Conservation (phyloP, 1,140 invertebrate species). For the Harlomillsia oculata region DNA sequence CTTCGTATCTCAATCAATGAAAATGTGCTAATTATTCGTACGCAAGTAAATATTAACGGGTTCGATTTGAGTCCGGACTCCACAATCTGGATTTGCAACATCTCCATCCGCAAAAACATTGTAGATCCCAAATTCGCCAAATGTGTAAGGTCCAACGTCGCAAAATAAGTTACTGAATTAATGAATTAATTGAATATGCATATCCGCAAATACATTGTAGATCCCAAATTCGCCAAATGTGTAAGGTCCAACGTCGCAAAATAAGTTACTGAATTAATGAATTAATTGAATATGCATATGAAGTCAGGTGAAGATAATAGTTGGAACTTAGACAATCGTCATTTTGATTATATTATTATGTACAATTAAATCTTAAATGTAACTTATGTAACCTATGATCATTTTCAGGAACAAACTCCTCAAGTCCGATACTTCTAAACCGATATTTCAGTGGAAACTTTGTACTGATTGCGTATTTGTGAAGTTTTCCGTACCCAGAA, state of each 20-base stretch:
- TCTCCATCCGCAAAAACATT: neutral
- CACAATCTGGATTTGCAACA: neutral
- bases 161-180: conserved; percentile 16
- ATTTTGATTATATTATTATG: too few relatives aligned
- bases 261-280: neutral
- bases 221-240: conserved; percentile 31
- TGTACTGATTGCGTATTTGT: neutral
- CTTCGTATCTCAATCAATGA: too few relatives aligned
- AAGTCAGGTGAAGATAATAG: neutral
- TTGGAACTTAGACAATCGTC: neutral
- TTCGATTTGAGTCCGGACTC: conserved; percentile 2
- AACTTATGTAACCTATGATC: conserved; percentile 17
- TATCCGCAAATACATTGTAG: conserved; percentile 11
- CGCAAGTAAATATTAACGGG: conserved; percentile 34
- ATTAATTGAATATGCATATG: neutral
- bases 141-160: conserved; percentile 11
- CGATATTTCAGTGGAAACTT: conserved; percentile 26
- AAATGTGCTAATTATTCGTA: conserved; percentile 17
- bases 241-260: conserved; percentile 22
- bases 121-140: conserved; percentile 33
- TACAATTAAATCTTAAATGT: neutral
- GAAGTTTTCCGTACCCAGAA: neutral
- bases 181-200: neutral
- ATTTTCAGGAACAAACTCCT: neutral
- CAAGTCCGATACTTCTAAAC: conserved; percentile 10